phyloP scores from a whole-genome alignment of 2,888 invertebrate species.

The Geotrupes spiniger region DNA sequence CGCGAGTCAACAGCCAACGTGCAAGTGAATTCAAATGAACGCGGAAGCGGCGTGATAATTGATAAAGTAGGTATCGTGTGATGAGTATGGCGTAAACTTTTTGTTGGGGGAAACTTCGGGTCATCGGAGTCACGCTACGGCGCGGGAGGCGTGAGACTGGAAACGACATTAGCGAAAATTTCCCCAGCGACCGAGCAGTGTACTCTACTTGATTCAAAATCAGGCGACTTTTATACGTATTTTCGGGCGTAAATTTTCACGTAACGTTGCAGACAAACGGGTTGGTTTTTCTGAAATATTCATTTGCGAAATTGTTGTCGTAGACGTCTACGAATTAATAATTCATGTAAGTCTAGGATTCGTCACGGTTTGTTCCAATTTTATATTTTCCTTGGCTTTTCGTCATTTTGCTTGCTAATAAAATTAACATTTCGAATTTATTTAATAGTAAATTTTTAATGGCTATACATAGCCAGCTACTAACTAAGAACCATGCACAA shows the following conservation, averaged over 20 bases:
- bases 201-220: constrained; percentile 44
- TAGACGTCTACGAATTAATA: too few species aligned
- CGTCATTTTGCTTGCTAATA: too few species aligned
- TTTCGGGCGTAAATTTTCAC: constrained; percentile 17
- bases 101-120: constrained; percentile 35
- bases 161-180: constrained; percentile 48
- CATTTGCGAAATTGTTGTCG: too few species aligned
- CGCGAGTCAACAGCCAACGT: constrained; percentile 1
- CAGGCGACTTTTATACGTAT: constrained; percentile 32
- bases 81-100: constrained; percentile 39
- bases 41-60: constrained; percentile 36
- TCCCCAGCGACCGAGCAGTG: constrained; percentile 43
- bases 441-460: too few species aligned
- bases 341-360: too few species aligned
- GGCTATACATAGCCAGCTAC: too few species aligned
- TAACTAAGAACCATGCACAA: too few species aligned
- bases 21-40: constrained; percentile 10
- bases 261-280: neutral
- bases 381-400: too few species aligned
- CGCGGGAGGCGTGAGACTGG: constrained; percentile 30
- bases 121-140: constrained; percentile 28
- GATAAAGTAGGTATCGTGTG: constrained; percentile 40
- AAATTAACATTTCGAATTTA: too few species aligned
- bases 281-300: too few species aligned
- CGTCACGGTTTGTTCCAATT: too few species aligned